These are phyloP conservation scores for Macrocentrus cingulum DNA, from an alignment of 1,140 invertebrate genomes.

Conservation along the genomic window DNA sequence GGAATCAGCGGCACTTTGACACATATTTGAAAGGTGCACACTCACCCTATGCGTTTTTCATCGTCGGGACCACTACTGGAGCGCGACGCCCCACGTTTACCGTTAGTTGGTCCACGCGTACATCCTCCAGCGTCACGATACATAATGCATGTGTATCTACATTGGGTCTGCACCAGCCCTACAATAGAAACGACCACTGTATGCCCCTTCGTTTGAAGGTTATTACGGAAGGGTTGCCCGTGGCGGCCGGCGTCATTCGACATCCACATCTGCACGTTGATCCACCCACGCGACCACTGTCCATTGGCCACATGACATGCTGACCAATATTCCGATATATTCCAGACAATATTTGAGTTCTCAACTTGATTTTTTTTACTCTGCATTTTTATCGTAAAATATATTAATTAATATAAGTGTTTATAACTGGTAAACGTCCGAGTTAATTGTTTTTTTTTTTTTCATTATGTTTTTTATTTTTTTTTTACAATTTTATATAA, in stretches of 20 bases:
- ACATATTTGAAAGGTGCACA: constrained; percentile 39
- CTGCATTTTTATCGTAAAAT: too few relatives aligned
- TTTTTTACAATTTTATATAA: too few relatives aligned
- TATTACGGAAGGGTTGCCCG: constrained; percentile 57
- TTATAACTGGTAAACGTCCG: too few relatives aligned
- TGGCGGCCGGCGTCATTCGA: constrained; percentile 25
- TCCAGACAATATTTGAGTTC: constrained; percentile 34
- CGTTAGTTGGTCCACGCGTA: constrained; percentile 41
- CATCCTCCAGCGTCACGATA: constrained; percentile 22
- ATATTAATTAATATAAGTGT: too few relatives aligned
- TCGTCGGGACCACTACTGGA: too few relatives aligned
- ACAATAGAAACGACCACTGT: constrained; percentile 24
- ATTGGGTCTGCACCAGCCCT: constrained; percentile 25
- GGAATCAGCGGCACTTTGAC: constrained; percentile 20
- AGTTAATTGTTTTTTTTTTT: too few relatives aligned
- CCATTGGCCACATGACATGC: constrained; percentile 60
- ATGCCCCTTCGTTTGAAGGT: constrained; percentile 43
- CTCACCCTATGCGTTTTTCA: too few relatives aligned
- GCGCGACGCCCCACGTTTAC: constrained; percentile 31
- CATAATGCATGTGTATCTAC: constrained; percentile 32
- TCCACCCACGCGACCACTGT: constrained; percentile 46
- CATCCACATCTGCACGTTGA: constrained; percentile 48
- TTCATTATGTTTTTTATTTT: too few relatives aligned
- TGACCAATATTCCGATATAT: constrained; percentile 54
- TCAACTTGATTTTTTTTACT: constrained; percentile 31